Evolutionary conservation across 92 coral and sea anemone species (phyloP).

Genomic region (Blastomussa wellsi): DNA sequence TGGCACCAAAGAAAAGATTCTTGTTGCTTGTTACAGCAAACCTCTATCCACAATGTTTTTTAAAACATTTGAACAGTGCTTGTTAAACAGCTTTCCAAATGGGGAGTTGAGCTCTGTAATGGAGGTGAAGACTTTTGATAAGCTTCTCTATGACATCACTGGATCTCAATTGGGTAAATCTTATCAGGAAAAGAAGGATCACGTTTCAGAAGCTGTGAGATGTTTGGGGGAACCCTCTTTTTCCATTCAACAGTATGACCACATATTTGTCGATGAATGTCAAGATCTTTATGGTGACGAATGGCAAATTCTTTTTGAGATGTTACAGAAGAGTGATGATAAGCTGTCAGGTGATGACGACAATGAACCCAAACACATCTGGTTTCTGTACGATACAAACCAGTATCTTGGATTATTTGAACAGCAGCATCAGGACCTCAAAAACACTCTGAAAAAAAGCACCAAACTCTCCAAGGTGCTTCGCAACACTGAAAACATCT

Average conservation of each 20-base stretch:
- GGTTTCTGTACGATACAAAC: constrained; percentile 19
- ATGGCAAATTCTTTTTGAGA: constrained; percentile 47
- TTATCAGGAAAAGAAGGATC: neutral
- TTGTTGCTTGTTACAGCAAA: constrained; percentile 45
- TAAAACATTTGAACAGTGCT: neutral
- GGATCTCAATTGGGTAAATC: neutral
- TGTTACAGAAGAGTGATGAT: neutral
- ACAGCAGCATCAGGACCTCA: neutral
- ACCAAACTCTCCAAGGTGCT: constrained; percentile 31
- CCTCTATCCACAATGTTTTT: constrained; percentile 28
- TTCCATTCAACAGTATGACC: constrained; percentile 30
- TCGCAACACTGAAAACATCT: constrained; percentile 52
- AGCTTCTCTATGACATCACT: constrained; percentile 6
- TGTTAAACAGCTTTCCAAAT: neutral
- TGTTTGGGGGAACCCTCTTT: neutral
- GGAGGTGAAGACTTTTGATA: constrained; percentile 31
- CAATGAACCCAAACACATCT: neutral
- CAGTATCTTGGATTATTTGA: constrained; percentile 37
- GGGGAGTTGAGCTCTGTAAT: neutral
- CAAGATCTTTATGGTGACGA: constrained; percentile 44
- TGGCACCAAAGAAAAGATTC: constrained; percentile 25
- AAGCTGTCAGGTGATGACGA: neutral
- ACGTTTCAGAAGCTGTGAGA: neutral
- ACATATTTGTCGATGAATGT: constrained; percentile 71
- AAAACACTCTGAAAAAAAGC: neutral